Percentiles rank a stretch among this genome's conserved stretches.
These are phyloP conservation scores for Lepus europaeus DNA, from an alignment of 2,113 vertebrate species.

Conservation along the genomic window DNA sequence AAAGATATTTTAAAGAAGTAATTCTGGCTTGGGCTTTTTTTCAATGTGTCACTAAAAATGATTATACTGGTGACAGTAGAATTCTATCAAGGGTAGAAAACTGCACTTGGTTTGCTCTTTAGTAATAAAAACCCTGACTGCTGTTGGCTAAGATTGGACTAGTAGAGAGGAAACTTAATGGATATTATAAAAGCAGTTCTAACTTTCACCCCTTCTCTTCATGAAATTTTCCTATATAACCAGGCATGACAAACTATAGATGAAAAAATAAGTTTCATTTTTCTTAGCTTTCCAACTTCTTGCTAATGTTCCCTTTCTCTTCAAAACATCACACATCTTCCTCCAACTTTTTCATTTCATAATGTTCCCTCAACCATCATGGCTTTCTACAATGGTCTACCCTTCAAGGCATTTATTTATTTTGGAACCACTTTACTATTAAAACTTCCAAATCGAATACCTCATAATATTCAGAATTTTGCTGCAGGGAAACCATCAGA, in stretches of 20 bases:
- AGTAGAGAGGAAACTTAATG: constrained; percentile 71
- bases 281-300: constrained; percentile 15
- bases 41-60: constrained; percentile 58
- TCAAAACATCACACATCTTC: not conserved
- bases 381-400: not conserved
- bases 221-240: constrained; percentile 55
- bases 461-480: not conserved
- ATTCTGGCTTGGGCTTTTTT: constrained; percentile 35
- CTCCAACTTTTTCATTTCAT: not conserved
- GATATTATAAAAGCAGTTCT: constrained; percentile 72
- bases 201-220: constrained; percentile 19
- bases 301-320: constrained; percentile 33
- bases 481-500: not conserved
- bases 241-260: constrained; percentile 41
- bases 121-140: constrained; percentile 42
- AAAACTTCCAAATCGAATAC: not conserved
- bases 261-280: constrained; percentile 17
- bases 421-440: not conserved
- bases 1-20: constrained; percentile 40
- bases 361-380: not conserved
- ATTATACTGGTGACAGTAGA: not conserved
- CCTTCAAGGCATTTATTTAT: not conserved
- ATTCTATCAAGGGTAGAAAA: not conserved
- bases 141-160: constrained; percentile 26
- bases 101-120: not conserved